These are phyloP conservation scores for Heliopora coerulea DNA, from an alignment of 92 coral and sea anemone species.

Conservation along the genomic window DNA sequence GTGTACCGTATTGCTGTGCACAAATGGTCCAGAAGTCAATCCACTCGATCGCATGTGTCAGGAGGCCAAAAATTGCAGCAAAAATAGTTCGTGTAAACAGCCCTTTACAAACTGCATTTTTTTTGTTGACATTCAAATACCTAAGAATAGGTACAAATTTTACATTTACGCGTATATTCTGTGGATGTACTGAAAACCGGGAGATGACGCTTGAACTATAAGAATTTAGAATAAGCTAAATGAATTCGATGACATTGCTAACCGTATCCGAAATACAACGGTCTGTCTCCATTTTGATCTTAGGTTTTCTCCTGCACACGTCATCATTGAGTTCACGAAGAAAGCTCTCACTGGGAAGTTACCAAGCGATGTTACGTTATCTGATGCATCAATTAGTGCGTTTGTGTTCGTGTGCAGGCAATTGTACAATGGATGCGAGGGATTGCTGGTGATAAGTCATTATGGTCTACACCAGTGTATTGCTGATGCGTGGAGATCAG, in stretches of 20 bases:
- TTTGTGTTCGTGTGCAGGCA: constrained; percentile 93
- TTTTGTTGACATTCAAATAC: too few relatives aligned
- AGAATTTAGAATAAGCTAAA: too few relatives aligned
- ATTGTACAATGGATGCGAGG: constrained; percentile 93
- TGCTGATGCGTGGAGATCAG: constrained; percentile 90
- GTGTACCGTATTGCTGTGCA: background rate
- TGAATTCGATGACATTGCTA: too few relatives aligned
- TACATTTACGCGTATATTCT: too few relatives aligned
- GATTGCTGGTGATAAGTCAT: constrained; percentile 78
- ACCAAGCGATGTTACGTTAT: constrained; percentile 63
- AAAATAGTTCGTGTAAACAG: too few relatives aligned
- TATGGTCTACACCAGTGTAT: constrained; percentile 86
- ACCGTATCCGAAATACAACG: too few relatives aligned
- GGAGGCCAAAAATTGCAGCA: too few relatives aligned
- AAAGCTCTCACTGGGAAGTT: constrained; percentile 77
- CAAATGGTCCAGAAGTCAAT: background rate
- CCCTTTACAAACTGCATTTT: too few relatives aligned
- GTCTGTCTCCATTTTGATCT: background rate
- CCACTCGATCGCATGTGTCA: too few relatives aligned
- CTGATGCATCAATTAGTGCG: constrained; percentile 77
- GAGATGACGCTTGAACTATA: too few relatives aligned
- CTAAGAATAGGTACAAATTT: too few relatives aligned
- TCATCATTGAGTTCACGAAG: constrained; percentile 88
- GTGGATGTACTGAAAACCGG: too few relatives aligned
- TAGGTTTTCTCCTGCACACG: constrained; percentile 93